Conservation (phyloP, 2,888 invertebrate genomes). For the Erebia ligea region DNA sequence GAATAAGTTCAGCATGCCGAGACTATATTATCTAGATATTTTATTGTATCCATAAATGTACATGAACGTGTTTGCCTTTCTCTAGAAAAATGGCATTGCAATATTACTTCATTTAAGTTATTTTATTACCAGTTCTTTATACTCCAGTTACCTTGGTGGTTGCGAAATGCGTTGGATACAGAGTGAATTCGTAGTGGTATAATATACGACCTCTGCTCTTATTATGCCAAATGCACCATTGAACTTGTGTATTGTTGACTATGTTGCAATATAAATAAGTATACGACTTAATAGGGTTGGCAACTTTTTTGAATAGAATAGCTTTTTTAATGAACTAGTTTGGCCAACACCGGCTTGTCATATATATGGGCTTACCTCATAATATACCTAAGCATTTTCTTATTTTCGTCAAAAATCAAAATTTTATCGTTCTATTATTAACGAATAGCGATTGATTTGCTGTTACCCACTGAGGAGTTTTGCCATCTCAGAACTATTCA, state of each 20-base stretch:
- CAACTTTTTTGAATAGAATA: neutral
- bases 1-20: neutral
- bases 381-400: too few relatives aligned
- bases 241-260: conserved; percentile 65
- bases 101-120: conserved; percentile 26
- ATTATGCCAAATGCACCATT: conserved; percentile 52
- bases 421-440: too few relatives aligned
- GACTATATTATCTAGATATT: neutral
- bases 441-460: too few relatives aligned
- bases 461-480: too few relatives aligned
- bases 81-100: conserved; percentile 26
- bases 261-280: conserved; percentile 48
- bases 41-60: neutral
- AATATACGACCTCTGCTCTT: conserved; percentile 25
- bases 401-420: too few relatives aligned
- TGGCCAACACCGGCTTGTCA: too few relatives aligned
- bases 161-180: conserved; percentile 21
- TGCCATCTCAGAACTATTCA: too few relatives aligned
- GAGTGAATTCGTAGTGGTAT: conserved; percentile 22
- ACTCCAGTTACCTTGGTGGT: conserved; percentile 30
- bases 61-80: conserved; percentile 23
- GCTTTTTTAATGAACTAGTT: neutral
- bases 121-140: conserved; percentile 29
- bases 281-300: conserved; percentile 5
- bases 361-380: too few relatives aligned